phyloP scores from a whole-genome alignment of 37 sponge, comb jelly and placozoan genomes.

The Spongilla lacustris region DNA sequence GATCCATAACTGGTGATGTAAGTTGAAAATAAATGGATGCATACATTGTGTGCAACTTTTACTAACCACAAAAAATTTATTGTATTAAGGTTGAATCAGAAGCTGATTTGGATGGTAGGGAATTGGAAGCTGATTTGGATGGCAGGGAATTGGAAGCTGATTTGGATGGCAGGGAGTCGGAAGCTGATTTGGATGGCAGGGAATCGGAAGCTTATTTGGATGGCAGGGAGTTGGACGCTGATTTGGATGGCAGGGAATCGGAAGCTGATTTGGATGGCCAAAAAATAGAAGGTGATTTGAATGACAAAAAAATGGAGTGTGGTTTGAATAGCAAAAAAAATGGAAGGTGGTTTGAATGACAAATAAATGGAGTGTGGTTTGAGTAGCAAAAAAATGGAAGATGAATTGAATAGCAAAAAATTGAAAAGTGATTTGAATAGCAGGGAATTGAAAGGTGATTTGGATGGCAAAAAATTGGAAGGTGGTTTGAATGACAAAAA shows the following conservation, averaged over 20 bases:
- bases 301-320: neutral
- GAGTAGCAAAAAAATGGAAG: neutral
- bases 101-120: neutral
- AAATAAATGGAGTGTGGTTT: neutral
- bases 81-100: neutral
- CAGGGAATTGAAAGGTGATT: neutral
- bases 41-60: neutral
- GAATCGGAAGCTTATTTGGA: neutral
- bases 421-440: neutral
- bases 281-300: neutral
- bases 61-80: neutral
- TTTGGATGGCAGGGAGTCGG: neutral
- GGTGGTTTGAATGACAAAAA: neutral
- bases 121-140: neutral
- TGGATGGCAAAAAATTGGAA: neutral
- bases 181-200: slow-evolving; percentile 1
- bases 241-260: neutral
- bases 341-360: neutral
- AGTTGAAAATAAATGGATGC: neutral
- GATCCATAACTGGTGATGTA: slow-evolving; percentile 1
- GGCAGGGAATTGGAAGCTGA: neutral
- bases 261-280: neutral
- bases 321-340: neutral
- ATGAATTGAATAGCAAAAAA: neutral
- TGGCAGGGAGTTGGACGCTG: neutral